These are phyloP conservation scores for Scatophagus argus DNA, from an alignment of 2,113 vertebrate species.

Conservation along the genomic window DNA sequence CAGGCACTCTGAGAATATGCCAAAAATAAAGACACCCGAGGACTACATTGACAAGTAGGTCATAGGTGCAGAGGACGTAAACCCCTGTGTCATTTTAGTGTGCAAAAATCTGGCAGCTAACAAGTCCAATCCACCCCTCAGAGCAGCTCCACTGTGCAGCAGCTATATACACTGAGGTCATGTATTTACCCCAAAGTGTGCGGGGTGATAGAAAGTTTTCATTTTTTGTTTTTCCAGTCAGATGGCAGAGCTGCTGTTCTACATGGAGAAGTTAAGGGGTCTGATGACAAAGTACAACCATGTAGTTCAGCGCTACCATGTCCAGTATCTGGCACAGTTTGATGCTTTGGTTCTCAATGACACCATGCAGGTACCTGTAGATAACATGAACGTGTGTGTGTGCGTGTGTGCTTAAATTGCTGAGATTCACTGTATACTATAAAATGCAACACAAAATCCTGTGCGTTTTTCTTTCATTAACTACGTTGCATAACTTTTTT, in stretches of 20 bases:
- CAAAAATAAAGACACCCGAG: slow-evolving; percentile 91
- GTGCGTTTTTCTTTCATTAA: neutral
- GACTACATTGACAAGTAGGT: slow-evolving; percentile 90
- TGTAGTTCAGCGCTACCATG: slow-evolving; percentile 89
- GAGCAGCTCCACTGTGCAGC: neutral
- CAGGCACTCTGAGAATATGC: slow-evolving; percentile 91
- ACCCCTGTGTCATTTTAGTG: neutral
- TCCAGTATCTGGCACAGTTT: slow-evolving; percentile 91
- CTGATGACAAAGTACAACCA: slow-evolving; percentile 77
- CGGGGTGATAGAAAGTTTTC: neutral
- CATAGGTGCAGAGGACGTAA: slow-evolving; percentile 6
- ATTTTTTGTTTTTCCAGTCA: slow-evolving; percentile 74
- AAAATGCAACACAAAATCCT: neutral
- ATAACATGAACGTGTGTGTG: neutral
- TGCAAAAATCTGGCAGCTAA: neutral
- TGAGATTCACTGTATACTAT: too few species aligned
- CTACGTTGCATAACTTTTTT: neutral
- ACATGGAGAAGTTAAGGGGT: slow-evolving; percentile 86
- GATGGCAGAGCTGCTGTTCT: slow-evolving; percentile 90
- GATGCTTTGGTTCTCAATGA: slow-evolving; percentile 92
- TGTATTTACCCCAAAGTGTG: neutral
- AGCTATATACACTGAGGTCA: neutral
- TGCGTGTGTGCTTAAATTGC: neutral
- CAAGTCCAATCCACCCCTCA: neutral
- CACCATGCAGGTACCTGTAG: slow-evolving; percentile 88